Conservation (phyloP, 2,888 invertebrate genomes). For the Drosophila nr. perissopoda region DNA sequence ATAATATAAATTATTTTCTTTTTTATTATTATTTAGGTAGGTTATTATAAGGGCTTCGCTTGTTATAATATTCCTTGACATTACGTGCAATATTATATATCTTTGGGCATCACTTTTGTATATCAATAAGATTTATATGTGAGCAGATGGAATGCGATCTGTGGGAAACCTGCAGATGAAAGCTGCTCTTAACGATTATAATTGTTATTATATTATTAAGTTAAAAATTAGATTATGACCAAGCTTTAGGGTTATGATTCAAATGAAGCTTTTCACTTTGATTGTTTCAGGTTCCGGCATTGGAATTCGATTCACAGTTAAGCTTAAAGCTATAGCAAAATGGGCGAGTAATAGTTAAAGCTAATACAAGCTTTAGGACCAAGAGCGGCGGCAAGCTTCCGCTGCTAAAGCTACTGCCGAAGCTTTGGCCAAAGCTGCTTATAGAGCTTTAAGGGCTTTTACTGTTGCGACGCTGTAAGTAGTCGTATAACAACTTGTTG, state of each 20-base stretch:
- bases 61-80: background rate
- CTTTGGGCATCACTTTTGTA: background rate
- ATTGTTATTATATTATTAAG: background rate
- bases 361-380: background rate
- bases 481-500: slow-evolving; percentile 38
- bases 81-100: background rate
- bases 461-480: slow-evolving; percentile 34
- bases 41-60: background rate
- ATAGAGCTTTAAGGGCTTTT: background rate
- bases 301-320: background rate
- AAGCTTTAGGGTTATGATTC: background rate
- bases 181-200: background rate
- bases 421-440: slow-evolving; percentile 2
- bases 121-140: background rate
- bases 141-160: background rate
- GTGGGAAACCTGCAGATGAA: background rate
- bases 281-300: background rate
- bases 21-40: background rate
- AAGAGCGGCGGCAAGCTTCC: background rate
- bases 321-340: slow-evolving; percentile 5
- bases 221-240: background rate
- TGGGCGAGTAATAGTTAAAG: background rate
- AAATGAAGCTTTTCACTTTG: background rate
- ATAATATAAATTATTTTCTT: background rate
- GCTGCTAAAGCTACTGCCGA: background rate